Base-by-base conservation (phyloP, 2,888 invertebrate species). In the Metellina segmentata region DNA sequence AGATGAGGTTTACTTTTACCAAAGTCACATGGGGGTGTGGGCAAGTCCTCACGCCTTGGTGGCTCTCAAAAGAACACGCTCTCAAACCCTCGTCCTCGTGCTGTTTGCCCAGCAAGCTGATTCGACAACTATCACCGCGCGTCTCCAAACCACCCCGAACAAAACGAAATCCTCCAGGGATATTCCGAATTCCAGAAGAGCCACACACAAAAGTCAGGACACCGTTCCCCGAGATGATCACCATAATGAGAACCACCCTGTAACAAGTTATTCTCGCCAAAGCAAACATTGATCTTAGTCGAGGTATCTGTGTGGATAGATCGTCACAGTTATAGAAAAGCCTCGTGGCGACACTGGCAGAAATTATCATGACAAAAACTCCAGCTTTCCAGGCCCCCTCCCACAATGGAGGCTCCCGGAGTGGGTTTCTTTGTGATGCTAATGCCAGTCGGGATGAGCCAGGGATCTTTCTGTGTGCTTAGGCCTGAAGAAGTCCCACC, bases 341-440 rank as follows among this genome's bases (percentile, higher is more conserved):
- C 81, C 49, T 61, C 53, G 61, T 88, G 82, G 77, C 70, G 78
- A 83, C 78, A 78, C 78, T 53, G 74, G 34, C 52, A 19, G 48
- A 79, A 78, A 91, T 91, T 91, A 91, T 86, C 91, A 91, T 91
- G 82, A 91, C 91, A 91, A 91, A 91, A 81, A 82, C 75, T 77
- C 52, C 77, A 77, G 81, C 88, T 77, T 78, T 77, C 81, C 83
- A 49, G 87, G 61, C 11, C 61, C 61, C 69, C 52, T 34, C 52
- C 69, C 82, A 91, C 86, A 86, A 85, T 90, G 71, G 78, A 51
- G 16, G 61, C 34, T 61, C 52, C 71, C 77, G 89, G 78, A 90
- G 87, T 81, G 48, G 69, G 71, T 49, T 48, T 72, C 77, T 91
- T 91, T 91, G 91, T 91, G 71, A 91, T 91, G 91, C 82, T 91